Conservation (phyloP, 2,113 vertebrate species). For the Sapajus apella region DNA sequence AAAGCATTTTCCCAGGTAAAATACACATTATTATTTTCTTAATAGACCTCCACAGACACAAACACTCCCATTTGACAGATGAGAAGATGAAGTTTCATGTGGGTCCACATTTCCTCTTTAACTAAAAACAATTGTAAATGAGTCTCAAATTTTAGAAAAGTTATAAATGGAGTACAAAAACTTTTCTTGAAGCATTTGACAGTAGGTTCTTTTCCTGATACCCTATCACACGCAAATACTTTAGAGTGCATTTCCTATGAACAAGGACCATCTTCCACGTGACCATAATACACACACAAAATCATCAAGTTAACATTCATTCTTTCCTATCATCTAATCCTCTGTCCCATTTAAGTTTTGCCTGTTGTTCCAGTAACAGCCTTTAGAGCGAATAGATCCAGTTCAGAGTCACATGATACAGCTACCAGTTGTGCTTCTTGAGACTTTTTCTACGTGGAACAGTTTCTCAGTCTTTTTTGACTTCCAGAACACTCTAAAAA, state of each 20-base stretch:
- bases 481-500: neutral
- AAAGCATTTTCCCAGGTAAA: neutral
- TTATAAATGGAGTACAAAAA: neutral
- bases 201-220: neutral
- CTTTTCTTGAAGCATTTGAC: neutral
- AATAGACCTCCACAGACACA: neutral
- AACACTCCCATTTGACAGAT: neutral
- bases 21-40: neutral
- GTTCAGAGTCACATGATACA: neutral
- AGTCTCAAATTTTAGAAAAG: neutral
- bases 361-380: accelerated
- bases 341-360: neutral
- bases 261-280: no score
- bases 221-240: neutral
- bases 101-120: neutral
- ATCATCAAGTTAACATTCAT: neutral
- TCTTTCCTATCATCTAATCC: neutral
- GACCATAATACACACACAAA: no score
- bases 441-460: neutral
- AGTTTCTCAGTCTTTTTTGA: neutral
- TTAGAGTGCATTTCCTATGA: neutral
- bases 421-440: neutral
- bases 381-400: neutral
- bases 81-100: neutral
- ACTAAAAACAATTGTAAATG: neutral